phyloP scores from a whole-genome alignment of 2,888 invertebrate genomes.

The Pandemis corylana region DNA sequence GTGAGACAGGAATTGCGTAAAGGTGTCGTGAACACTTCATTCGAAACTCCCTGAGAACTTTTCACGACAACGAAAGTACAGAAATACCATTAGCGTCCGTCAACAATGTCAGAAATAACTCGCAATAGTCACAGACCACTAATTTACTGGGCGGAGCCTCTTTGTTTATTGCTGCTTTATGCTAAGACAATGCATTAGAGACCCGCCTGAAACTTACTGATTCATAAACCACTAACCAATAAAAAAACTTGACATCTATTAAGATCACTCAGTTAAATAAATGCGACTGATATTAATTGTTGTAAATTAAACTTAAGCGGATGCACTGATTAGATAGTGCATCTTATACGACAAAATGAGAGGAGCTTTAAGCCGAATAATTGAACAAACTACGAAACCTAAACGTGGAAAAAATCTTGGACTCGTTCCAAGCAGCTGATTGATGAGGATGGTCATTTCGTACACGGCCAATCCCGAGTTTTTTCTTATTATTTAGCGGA shows the following conservation, averaged over 20 bases:
- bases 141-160: constrained; percentile 40
- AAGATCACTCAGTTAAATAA: neutral
- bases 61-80: constrained; percentile 72
- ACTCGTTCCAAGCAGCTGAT: constrained; percentile 83
- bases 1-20: constrained; percentile 81
- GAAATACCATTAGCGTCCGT: constrained; percentile 76
- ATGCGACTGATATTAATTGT: constrained; percentile 5
- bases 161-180: constrained; percentile 31
- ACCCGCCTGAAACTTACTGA: constrained; percentile 6
- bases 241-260: neutral
- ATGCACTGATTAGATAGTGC: neutral
- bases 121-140: constrained; percentile 58
- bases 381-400: constrained; percentile 81
- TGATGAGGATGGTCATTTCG: constrained; percentile 85
- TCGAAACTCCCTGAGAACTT: constrained; percentile 69
- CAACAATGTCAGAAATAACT: constrained; percentile 68
- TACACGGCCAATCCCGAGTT: constrained; percentile 84
- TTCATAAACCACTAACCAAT: constrained; percentile 9
- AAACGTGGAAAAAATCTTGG: constrained; percentile 85
- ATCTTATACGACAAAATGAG: constrained; percentile 13
- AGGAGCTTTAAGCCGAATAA: constrained; percentile 62
- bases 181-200: constrained; percentile 12
- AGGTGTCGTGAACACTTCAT: constrained; percentile 78
- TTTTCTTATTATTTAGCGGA: constrained; percentile 85
- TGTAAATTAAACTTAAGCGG: neutral